phyloP scores from a whole-genome alignment of 2,888 invertebrate species.

The Fragum fragum region DNA sequence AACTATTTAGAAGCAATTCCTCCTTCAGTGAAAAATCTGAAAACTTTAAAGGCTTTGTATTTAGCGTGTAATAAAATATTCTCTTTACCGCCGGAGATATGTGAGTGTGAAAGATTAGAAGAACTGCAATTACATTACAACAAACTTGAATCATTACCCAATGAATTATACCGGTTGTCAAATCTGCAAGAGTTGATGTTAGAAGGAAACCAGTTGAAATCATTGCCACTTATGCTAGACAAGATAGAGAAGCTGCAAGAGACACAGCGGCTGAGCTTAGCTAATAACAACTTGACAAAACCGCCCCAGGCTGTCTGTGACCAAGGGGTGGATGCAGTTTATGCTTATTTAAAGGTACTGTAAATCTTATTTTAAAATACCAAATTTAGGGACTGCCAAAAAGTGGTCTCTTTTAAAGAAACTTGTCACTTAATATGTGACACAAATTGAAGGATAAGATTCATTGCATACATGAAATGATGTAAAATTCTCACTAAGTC shows the following conservation, averaged over 20 bases:
- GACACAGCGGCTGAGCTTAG: slow-evolving; percentile 73
- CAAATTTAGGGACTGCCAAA: too few relatives aligned
- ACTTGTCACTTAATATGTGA: too few relatives aligned
- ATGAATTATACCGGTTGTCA: slow-evolving; percentile 73
- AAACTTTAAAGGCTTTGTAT: slow-evolving; percentile 73
- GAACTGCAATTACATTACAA: slow-evolving; percentile 71
- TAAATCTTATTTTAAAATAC: too few relatives aligned
- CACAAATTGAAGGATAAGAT: too few relatives aligned
- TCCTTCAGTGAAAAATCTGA: slow-evolving; percentile 67
- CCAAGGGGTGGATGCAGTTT: slow-evolving; percentile 75
- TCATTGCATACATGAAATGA: too few relatives aligned
- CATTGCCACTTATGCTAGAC: slow-evolving; percentile 78
- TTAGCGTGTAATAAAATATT: slow-evolving; percentile 75
- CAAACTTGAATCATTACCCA: slow-evolving; percentile 71
- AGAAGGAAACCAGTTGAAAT: slow-evolving; percentile 74
- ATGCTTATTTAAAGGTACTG: slow-evolving; percentile 71
- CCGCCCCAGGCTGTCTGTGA: slow-evolving; percentile 81
- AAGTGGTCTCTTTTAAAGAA: too few relatives aligned
- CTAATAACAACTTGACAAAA: slow-evolving; percentile 72
- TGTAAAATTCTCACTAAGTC: too few relatives aligned
- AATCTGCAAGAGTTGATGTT: slow-evolving; percentile 75
- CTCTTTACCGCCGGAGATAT: slow-evolving; percentile 72
- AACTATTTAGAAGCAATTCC: slow-evolving; percentile 80
- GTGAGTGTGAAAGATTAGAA: slow-evolving; percentile 68
- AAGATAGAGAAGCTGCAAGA: slow-evolving; percentile 73